phyloP scores from a whole-genome alignment of 2,797 vertebrate genomes.

The Mycteria americana region DNA sequence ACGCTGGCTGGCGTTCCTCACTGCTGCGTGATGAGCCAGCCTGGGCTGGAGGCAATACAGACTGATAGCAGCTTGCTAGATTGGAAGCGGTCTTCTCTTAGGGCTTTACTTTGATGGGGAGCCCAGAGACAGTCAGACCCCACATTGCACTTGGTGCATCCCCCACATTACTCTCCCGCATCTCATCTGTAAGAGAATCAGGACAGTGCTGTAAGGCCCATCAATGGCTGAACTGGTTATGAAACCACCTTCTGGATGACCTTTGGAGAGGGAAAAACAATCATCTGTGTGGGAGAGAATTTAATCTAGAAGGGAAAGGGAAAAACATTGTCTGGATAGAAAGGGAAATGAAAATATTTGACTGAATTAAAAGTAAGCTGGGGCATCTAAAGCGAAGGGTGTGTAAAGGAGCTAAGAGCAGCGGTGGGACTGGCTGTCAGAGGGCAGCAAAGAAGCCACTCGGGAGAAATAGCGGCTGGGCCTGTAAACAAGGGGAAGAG shows the following conservation, averaged over 20 bases:
- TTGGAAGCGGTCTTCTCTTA: not conserved
- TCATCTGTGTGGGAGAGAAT: constrained; percentile 52
- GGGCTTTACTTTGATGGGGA: not conserved
- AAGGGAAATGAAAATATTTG: constrained; percentile 73
- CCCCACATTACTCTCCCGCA: not conserved
- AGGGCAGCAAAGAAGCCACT: constrained; percentile 12
- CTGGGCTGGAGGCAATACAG: not conserved
- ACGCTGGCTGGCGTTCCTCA: not conserved
- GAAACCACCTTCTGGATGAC: constrained; percentile 46
- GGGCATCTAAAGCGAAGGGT: constrained; percentile 61
- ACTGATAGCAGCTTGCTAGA: constrained; percentile 16
- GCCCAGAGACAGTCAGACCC: not conserved
- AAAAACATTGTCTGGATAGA: constrained; percentile 71
- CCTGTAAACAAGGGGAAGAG: not conserved
- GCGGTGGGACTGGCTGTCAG: constrained; percentile 27
- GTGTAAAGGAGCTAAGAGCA: constrained; percentile 60
- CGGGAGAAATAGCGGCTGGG: not conserved
- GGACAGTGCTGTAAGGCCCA: not conserved
- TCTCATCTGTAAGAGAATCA: not conserved
- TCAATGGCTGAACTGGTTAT: not conserved
- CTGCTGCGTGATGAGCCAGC: not conserved
- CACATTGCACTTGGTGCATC: not conserved
- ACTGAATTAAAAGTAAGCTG: constrained; percentile 64
- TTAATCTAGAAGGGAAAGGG: constrained; percentile 45
- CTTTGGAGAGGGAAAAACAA: constrained; percentile 21